These are phyloP conservation scores for Sphaerophoria rueppellii DNA, from an alignment of 2,888 invertebrate species.

Conservation along the genomic window DNA sequence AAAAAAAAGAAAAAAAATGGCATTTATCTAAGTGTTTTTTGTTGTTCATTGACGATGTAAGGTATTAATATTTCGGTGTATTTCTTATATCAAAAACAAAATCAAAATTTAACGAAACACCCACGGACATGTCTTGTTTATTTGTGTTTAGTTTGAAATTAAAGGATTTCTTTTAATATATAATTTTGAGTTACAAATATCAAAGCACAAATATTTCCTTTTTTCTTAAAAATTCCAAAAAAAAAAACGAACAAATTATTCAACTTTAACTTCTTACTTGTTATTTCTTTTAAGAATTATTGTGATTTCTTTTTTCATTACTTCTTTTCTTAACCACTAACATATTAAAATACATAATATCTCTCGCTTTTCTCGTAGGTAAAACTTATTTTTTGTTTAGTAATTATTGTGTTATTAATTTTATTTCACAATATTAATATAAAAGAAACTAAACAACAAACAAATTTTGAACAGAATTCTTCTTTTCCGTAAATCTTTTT, in stretches of 20 bases:
- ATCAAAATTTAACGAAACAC: slow-evolving; percentile 48
- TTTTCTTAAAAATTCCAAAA: slow-evolving; percentile 38
- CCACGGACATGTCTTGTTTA: too few species aligned
- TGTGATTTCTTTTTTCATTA: slow-evolving; percentile 62
- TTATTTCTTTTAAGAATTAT: slow-evolving; percentile 51
- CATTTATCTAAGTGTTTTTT: slow-evolving; percentile 60
- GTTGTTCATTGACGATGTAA: slow-evolving; percentile 48
- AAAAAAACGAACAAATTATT: slow-evolving; percentile 11
- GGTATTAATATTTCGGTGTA: slow-evolving; percentile 43
- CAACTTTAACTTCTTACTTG: slow-evolving; percentile 31
- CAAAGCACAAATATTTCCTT: slow-evolving; percentile 10
- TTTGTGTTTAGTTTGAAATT: too few species aligned
- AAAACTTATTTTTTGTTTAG: slow-evolving; percentile 20
- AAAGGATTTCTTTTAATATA: too few species aligned
- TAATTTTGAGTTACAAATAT: too few species aligned
- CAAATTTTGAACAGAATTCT: slow-evolving; percentile 12
- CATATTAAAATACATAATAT: slow-evolving; percentile 70
- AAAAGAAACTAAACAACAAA: slow-evolving; percentile 26
- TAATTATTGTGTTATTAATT: slow-evolving; percentile 59
- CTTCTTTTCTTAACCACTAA: slow-evolving; percentile 67
- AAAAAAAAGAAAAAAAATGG: slow-evolving; percentile 38
- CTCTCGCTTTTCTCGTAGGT: slow-evolving; percentile 70
- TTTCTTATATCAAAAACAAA: background rate
- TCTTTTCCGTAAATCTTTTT: slow-evolving; percentile 62
- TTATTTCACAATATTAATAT: slow-evolving; percentile 37